A percentile compares a stretch with the other conserved stretches of the same genome.
Conservation (phyloP, 2,888 invertebrate genomes). For the Hirtodrosophila alboralis region DNA sequence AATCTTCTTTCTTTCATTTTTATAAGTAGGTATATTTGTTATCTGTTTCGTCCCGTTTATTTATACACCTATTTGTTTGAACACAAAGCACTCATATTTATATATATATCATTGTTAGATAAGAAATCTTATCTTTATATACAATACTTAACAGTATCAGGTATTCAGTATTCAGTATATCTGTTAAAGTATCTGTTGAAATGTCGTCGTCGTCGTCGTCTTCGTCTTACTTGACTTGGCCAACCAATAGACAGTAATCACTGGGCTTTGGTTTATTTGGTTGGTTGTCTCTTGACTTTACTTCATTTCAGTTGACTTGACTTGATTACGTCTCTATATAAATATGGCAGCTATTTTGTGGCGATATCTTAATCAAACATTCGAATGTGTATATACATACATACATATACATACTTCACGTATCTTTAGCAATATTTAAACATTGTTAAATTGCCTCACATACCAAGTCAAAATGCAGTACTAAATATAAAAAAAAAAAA, state of each 20-base stretch:
- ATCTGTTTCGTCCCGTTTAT: conserved; percentile 63
- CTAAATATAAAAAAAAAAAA: conserved; percentile 17
- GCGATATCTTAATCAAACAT: conserved; percentile 73
- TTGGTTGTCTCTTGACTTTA: conserved; percentile 27
- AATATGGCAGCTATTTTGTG: conserved; percentile 76
- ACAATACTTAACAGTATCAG: conserved; percentile 24
- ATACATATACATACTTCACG: conserved; percentile 26
- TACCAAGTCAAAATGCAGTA: conserved; percentile 35
- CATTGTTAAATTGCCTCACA: conserved; percentile 54
- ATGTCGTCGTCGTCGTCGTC: conserved; percentile 22
- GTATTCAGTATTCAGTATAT: conserved; percentile 25
- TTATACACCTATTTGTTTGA: conserved; percentile 80
- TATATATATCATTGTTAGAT: conserved; percentile 49
- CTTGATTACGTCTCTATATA: conserved; percentile 79
- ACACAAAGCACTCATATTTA: conserved; percentile 60
- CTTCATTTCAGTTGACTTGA: too few species aligned
- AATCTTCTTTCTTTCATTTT: background rate
- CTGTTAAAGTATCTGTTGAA: conserved; percentile 26
- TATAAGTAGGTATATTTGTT: conserved; percentile 31
- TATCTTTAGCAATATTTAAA: conserved; percentile 72
- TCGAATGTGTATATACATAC: conserved; percentile 45
- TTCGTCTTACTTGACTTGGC: too few species aligned
- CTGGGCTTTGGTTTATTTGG: conserved; percentile 40
- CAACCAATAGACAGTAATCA: conserved; percentile 71
- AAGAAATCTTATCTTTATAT: conserved; percentile 62